Evolutionary conservation across 2,113 vertebrate genomes (phyloP).

Genomic region (Periophthalmus modestus): DNA sequence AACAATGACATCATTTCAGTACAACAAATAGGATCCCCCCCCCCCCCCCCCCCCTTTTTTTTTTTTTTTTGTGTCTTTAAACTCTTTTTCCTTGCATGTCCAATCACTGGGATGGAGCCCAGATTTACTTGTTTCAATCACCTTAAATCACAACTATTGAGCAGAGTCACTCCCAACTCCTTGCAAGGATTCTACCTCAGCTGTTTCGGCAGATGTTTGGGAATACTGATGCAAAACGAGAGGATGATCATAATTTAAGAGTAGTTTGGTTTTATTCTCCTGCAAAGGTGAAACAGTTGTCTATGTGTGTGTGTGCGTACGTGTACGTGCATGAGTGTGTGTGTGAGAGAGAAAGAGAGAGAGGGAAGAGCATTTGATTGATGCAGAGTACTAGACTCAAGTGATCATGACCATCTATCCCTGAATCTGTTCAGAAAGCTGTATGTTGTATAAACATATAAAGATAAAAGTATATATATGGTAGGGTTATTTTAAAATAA

Average conservation of each 20-base stretch:
- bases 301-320: conserved; percentile 5
- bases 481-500: conserved; percentile 81
- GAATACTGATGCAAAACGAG: conserved; percentile 81
- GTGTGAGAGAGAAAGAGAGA: background rate
- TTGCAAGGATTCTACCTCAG: conserved; percentile 85
- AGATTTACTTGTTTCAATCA: conserved; percentile 64
- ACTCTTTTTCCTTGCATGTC: conserved; percentile 54
- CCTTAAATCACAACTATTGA: conserved; percentile 48
- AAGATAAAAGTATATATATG: conserved; percentile 48
- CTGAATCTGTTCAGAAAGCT: conserved; percentile 78
- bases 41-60: too few species aligned
- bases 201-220: conserved; percentile 78
- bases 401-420: conserved; percentile 73
- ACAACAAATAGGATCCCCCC: conserved; percentile 25
- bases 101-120: conserved; percentile 73
- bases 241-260: conserved; percentile 67
- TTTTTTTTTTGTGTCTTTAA: conserved; percentile 16
- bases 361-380: conserved; percentile 61
- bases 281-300: conserved; percentile 56
- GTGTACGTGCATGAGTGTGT: conserved; percentile 22
- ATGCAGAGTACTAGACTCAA: conserved; percentile 76
- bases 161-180: conserved; percentile 71
- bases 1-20: background rate
- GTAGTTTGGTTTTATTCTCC: conserved; percentile 71
- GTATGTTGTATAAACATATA: conserved; percentile 73